Base-by-base conservation (phyloP, 2,797 vertebrate genomes). In the Propithecus deckenii region DNA sequence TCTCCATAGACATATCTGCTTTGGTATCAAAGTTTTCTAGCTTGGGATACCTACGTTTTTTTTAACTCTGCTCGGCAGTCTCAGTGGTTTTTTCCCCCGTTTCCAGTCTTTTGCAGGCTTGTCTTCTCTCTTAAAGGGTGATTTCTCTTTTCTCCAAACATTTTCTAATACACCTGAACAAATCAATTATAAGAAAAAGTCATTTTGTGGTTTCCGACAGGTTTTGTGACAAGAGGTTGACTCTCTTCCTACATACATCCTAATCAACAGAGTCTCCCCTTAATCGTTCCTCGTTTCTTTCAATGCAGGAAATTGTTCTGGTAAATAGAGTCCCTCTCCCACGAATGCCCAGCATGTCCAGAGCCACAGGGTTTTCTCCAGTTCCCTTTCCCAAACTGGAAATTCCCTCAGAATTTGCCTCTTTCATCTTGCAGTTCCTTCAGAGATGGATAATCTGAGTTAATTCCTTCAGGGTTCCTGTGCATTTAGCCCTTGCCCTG, bases 401-500 rank as follows among this genome's bases (percentile, higher is more conserved):
- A 76, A 38, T 38, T 38, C 67, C 78, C 57, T 71, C 2, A 0
- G 9, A 75, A 80, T 69, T 91, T 79, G 79, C 89, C 13, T 93
- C 95, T 96, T 96, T 71, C 95, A 90, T 96, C 86, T 91, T 96
- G 81, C 48, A 90, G 86, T 97, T 97, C 71, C 74, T 96, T 96
- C 78, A 84, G 48, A 55, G 86, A 38, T 63, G 72, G 72, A 59
- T 65, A 80, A 90, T 95, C 78, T 63, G 38, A 89, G 83, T 92
- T 94, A 95, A 96, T 96, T 84, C 96, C 88, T 85, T 81, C 8
- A 92, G 93, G 86, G 63, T 63, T 97, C n/a, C 14, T 76, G 30
- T 15, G 50, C 67, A 55, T 92, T 96, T 95, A 93, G 83, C 71
- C 80, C 65, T 81, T 59, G 76, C 20, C 86, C 61, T 85, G 32